phyloP scores from a whole-genome alignment of 2,797 vertebrate genomes.

The Coregonus suidteri region DNA sequence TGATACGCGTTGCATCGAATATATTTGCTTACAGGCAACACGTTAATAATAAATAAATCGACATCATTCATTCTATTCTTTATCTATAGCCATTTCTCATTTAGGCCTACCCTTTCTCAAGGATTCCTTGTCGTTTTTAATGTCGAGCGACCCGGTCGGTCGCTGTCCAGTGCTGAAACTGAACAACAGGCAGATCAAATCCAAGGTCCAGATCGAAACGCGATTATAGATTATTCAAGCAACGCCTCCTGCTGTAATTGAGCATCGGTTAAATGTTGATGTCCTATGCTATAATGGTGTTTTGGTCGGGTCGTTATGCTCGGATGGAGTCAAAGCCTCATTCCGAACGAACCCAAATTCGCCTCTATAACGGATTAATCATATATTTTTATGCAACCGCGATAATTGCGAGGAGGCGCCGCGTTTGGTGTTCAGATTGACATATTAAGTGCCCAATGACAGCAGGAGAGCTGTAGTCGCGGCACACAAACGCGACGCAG shows the following conservation, averaged over 20 bases:
- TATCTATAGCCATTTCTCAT: background rate
- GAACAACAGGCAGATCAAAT: conserved; percentile 45
- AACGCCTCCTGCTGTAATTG: conserved; percentile 54
- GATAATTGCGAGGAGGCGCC: conserved; percentile 64
- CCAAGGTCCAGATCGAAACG: conserved; percentile 46
- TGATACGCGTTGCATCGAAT: background rate
- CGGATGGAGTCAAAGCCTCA: conserved; percentile 57
- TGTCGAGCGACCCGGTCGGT: background rate
- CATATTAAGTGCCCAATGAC: conserved; percentile 57
- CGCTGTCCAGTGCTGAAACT: background rate
- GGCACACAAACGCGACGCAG: conserved; percentile 4
- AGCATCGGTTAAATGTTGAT: conserved; percentile 36
- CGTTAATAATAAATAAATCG: background rate
- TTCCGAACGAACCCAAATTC: conserved; percentile 57
- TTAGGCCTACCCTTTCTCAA: conserved; percentile 59
- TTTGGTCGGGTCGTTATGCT: conserved; percentile 27
- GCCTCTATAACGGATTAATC: conserved; percentile 71
- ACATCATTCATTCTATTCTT: background rate
- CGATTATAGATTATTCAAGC: conserved; percentile 33
- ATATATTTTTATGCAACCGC: conserved; percentile 57
- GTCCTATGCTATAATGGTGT: conserved; percentile 29
- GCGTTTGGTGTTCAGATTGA: conserved; percentile 45
- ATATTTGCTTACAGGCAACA: background rate
- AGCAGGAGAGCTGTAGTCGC: conserved; percentile 9
- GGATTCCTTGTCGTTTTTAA: conserved; percentile 33